A percentile compares a stretch with the other conserved stretches of the same genome.
Conservation (phyloP, 2,888 invertebrate genomes). For the Stenichneumon culpator region DNA sequence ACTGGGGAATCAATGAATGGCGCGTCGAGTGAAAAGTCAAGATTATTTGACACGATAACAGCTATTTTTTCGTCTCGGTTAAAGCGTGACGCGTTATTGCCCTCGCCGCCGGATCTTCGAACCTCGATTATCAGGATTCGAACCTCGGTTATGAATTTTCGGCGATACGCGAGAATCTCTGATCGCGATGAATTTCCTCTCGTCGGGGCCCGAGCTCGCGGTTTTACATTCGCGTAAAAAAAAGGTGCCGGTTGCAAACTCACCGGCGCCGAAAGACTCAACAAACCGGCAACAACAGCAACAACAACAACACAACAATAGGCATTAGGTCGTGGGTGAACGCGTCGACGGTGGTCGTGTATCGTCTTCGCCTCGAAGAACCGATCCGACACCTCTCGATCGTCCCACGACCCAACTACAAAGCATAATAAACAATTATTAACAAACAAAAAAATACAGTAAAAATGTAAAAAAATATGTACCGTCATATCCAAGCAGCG, state of each 20-base stretch:
- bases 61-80: neutral
- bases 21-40: conserved; percentile 46
- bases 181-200: conserved; percentile 37
- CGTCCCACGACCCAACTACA: conserved; percentile 58
- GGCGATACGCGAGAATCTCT: neutral
- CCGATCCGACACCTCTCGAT: conserved; percentile 43
- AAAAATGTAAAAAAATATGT: conserved; percentile 67
- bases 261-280: conserved; percentile 66
- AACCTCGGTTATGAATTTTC: neutral
- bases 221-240: conserved; percentile 36
- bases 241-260: conserved; percentile 70
- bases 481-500: conserved; percentile 70
- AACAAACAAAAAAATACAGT: conserved; percentile 52
- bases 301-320: conserved; percentile 79
- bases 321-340: conserved; percentile 73
- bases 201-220: conserved; percentile 7
- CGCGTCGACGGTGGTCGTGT: conserved; percentile 39
- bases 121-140: no score
- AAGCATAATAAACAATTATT: conserved; percentile 66
- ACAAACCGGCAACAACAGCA: conserved; percentile 67
- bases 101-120: neutral
- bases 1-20: conserved; percentile 68
- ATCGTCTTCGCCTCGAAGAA: neutral
- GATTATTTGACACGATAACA: neutral
- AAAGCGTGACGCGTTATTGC: neutral